Conservation (phyloP, 2,888 invertebrate species). For the Alloplasta piceator region DNA sequence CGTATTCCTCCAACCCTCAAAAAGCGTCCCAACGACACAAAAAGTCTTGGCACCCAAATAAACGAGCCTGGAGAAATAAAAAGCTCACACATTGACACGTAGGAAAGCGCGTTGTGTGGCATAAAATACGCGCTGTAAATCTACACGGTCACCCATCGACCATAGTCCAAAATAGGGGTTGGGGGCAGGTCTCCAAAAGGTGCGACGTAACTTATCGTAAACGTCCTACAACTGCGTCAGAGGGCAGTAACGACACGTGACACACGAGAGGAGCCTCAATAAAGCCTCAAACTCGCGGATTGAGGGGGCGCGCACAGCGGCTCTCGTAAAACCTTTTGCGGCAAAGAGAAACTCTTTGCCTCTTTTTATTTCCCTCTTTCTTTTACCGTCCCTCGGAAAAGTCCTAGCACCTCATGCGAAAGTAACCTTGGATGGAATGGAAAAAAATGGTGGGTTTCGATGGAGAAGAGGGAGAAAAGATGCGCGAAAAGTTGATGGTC, state of each 20-base stretch:
- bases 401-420: slow-evolving; percentile 50
- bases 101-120: slow-evolving; percentile 34
- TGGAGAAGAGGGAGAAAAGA: slow-evolving; percentile 29
- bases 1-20: background rate
- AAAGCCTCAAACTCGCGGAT: slow-evolving; percentile 69
- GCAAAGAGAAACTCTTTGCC: slow-evolving; percentile 53
- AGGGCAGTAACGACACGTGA: slow-evolving; percentile 80
- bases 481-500: slow-evolving; percentile 25
- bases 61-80: slow-evolving; percentile 12
- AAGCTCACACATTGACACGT: slow-evolving; percentile 33
- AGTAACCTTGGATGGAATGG: slow-evolving; percentile 64
- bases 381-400: slow-evolving; percentile 62
- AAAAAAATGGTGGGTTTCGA: slow-evolving; percentile 16
- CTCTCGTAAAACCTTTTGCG: slow-evolving; percentile 75
- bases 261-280: slow-evolving; percentile 77
- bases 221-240: slow-evolving; percentile 79
- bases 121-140: slow-evolving; percentile 73
- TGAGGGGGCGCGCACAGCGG: slow-evolving; percentile 67
- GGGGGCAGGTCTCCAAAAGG: slow-evolving; percentile 72
- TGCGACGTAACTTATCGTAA: slow-evolving; percentile 82
- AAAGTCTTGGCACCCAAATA: slow-evolving; percentile 12
- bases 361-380: slow-evolving; percentile 60
- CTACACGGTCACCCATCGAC: slow-evolving; percentile 66
- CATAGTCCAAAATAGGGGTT: slow-evolving; percentile 72
- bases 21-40: slow-evolving; percentile 18